Percentiles rank a stretch among this genome's conserved stretches.
phyloP scores from a whole-genome alignment of 2,888 invertebrate genomes.

The Cantharis flavilabris region DNA sequence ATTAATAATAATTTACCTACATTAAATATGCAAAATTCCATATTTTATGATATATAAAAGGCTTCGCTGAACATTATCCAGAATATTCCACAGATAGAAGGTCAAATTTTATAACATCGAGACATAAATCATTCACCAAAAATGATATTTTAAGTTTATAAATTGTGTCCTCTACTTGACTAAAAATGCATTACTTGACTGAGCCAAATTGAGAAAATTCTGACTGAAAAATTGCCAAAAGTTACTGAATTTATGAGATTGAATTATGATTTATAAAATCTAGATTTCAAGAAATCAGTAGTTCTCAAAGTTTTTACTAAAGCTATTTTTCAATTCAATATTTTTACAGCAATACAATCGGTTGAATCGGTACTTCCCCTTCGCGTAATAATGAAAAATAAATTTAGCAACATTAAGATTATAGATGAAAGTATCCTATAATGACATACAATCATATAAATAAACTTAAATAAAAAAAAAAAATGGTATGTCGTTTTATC shows the following conservation, averaged over 20 bases:
- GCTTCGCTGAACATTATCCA: background rate
- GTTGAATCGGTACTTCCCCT: no score
- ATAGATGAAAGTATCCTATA: no score
- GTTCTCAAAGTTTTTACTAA: background rate
- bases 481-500: no score
- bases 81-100: background rate
- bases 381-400: no score
- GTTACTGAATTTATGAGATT: background rate
- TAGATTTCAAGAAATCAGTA: no score
- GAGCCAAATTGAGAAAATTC: background rate
- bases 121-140: background rate
- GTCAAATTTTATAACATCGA: background rate
- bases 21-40: background rate
- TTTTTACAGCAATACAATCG: no score
- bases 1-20: background rate
- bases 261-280: background rate
- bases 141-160: background rate
- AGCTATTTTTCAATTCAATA: no score
- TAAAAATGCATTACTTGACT: background rate
- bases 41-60: background rate
- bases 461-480: no score
- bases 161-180: background rate
- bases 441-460: no score
- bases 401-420: no score
- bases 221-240: background rate